Evolutionary conservation across 2,797 vertebrate genomes (phyloP), one percentile per base, ranked within the genome.

Genomic region (Myotis findleyi): DNA sequence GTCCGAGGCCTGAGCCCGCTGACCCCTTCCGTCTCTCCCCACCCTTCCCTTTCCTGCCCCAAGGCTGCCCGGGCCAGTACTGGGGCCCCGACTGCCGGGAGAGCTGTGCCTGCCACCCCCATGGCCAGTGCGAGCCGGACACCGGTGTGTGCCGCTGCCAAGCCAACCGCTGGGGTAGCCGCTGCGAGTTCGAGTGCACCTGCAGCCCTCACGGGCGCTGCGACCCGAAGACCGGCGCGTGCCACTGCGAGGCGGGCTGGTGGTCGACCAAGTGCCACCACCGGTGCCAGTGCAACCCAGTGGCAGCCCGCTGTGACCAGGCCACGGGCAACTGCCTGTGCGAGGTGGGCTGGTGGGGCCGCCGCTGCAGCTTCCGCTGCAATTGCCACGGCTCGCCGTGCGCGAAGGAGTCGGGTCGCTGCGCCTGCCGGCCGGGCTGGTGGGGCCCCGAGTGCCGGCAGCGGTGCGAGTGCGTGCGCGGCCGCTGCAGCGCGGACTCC

Each of bases 11-110:
- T 27, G 76, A 89, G 69, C 36, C 16, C 0, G 1, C 75, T 72
- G 30, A 94, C 38, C 27, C 9, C 20, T 13, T 53, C 64, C 11
- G 0, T 82, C 27, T 17, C 49, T 33, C 3, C 1, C 18, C 21
- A 0, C 21, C 44, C 17, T 38, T 20, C 20, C 18, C 27, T 38
- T 21, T 27, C 47, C n/a, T 51, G 47, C 38, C 64, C 44, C 2
- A 0, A 99, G 99, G 97, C 62, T 99, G 99, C 96, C 99, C 99
- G 0, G 96, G 96, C 90, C 99, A 99, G 94, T 99, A 99, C 97
- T 99, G 99, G 99, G 99, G 98, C 0, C 97, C 99, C 0, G 99
- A 99, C 97, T 99, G 99, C 98, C 99, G 99, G 14, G 96, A 98
- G 98, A 97, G 95, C 68, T 99, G 99, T 95, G 94, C 21, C 0